Base-by-base conservation (phyloP, 2,888 invertebrate genomes). In the Protonemura montana region DNA sequence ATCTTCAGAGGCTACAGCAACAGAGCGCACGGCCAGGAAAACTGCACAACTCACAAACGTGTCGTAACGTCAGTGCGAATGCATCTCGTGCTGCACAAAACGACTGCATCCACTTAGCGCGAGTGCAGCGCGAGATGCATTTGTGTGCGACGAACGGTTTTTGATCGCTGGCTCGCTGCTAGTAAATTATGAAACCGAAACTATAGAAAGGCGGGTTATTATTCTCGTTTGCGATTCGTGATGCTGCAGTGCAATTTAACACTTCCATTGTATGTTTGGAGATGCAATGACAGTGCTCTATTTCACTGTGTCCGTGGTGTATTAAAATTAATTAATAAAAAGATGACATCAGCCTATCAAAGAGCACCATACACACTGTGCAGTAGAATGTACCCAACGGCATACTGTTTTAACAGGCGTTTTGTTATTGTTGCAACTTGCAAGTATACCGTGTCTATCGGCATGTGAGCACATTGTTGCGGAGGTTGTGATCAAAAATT, bases 261-360 rank as follows among this genome's bases (percentile, higher is more conserved):
- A 1, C 59, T 7, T 10, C 59, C 59, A 59, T 59, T 59, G 59
- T 59, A n/a, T n/a, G 59, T 59, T 59, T 59, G 59, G 59, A 59
- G 21, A 59, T 59, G 13, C 59, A 59, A 59, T 59, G 59, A 59
- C 59, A 59, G 2, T 59, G 59, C 59, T 59, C 59, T 59, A 59
- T 59, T 59, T 59, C 21, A 59, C 3, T 6, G 5, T 35, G 35
- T 6, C 59, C 21, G 59, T 2, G 21, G 16, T 21, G 59, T 59
- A 59, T 59, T 16, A 35, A 59, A 59, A 59, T 59, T 59, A 59
- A 59, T 59, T 59, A 59, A 59, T 59, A 59, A 59, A 59, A 59
- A 59, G 59, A 59, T 59, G 59, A 59, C 59, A 59, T 59, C 59
- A 59, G 59, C 59, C 59, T 21, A 59, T 59, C 59, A 59, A 59